Percentiles rank a stretch among this genome's conserved stretches.
Evolutionary conservation across 2,113 vertebrate genomes (phyloP).

Genomic region (sheep (Ovis aries)): DNA sequence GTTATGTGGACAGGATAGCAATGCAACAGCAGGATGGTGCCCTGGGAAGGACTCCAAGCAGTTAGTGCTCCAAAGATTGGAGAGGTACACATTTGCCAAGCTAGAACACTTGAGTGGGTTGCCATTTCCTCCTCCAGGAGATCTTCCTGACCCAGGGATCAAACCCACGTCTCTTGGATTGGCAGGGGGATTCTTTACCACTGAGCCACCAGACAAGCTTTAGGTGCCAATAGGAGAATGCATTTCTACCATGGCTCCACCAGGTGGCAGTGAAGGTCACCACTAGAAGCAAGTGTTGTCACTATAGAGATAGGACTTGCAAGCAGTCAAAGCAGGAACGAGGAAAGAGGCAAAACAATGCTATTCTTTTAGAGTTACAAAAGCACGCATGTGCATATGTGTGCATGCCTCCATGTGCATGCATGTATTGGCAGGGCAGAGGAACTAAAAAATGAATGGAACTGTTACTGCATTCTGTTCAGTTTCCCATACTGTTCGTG

Average conservation of each 20-base stretch:
- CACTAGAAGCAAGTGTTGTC: not conserved
- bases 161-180: not conserved
- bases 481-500: not conserved
- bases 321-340: not conserved
- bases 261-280: conserved; percentile 32
- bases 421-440: not conserved
- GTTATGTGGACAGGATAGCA: not conserved
- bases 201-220: not conserved
- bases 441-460: not conserved
- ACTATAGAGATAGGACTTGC: not conserved
- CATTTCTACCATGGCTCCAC: not conserved
- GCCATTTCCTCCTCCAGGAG: not conserved
- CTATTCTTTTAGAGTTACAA: not conserved
- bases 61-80: not conserved
- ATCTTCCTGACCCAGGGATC: not conserved
- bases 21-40: not conserved
- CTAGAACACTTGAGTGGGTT: not conserved
- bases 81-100: not conserved
- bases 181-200: not conserved
- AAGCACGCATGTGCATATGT: not conserved
- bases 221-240: not conserved
- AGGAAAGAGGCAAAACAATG: not conserved
- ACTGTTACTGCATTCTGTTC: not conserved
- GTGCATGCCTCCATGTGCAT: not conserved
- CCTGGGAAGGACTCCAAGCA: not conserved